Evolutionary conservation across 2,888 invertebrate genomes (phyloP).

Genomic region (Agrotis segetum): DNA sequence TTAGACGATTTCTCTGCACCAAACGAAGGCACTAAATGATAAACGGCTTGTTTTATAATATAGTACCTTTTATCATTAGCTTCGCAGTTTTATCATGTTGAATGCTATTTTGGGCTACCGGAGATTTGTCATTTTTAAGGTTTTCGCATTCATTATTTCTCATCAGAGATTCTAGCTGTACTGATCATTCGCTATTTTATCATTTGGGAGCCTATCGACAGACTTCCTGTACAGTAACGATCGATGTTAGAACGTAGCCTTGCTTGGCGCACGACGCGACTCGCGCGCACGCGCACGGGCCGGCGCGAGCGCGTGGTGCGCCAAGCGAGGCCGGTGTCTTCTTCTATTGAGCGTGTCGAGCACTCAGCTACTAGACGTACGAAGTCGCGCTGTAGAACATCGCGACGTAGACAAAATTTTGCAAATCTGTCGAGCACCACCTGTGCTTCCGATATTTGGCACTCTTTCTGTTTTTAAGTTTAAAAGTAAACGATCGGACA

Average conservation of each 20-base stretch:
- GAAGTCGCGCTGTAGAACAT: conserved; percentile 79
- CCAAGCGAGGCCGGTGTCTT: conserved; percentile 75
- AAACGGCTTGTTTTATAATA: conserved; percentile 83
- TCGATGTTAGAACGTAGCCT: conserved; percentile 84
- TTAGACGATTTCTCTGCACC: conserved; percentile 84
- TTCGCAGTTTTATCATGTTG: conserved; percentile 82
- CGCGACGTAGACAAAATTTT: conserved; percentile 86
- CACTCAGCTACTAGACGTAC: conserved; percentile 77
- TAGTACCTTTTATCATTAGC: conserved; percentile 74
- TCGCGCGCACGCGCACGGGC: conserved; percentile 14
- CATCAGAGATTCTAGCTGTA: conserved; percentile 74
- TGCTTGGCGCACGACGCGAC: conserved; percentile 74
- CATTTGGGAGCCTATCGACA: conserved; percentile 88
- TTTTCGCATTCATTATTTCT: conserved; percentile 71
- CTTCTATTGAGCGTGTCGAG: conserved; percentile 71
- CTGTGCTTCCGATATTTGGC: conserved; percentile 89
- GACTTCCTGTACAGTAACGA: conserved; percentile 77
- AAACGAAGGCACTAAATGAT: conserved; percentile 89
- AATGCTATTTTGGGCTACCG: conserved; percentile 75
- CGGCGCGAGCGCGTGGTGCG: conserved; percentile 44
- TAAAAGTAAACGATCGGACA: conserved; percentile 74
- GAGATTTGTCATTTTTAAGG: conserved; percentile 68
- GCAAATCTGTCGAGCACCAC: conserved; percentile 88
- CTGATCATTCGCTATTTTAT: conserved; percentile 86
- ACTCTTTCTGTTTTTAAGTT: conserved; percentile 85